phyloP scores from a whole-genome alignment of 2,113 vertebrate species.

The Gymnorhina tibicen region DNA sequence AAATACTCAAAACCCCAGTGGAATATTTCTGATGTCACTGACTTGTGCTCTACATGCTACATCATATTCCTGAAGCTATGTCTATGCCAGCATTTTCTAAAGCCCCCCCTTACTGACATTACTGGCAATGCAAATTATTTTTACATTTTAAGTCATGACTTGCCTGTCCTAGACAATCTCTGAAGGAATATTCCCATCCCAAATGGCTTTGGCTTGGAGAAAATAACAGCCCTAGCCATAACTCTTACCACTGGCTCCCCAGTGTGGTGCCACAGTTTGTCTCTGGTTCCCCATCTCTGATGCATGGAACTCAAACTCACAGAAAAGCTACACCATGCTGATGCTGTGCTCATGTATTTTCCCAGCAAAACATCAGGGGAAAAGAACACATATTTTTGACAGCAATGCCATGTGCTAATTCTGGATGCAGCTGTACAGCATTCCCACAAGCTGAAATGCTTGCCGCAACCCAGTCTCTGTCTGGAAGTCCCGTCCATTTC shows the following conservation, averaged over 20 bases:
- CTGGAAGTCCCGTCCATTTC: background rate
- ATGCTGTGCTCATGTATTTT: background rate
- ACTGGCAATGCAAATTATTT: background rate
- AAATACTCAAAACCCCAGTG: background rate
- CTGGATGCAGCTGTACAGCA: background rate
- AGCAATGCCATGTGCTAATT: background rate
- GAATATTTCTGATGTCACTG: background rate
- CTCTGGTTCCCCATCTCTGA: background rate
- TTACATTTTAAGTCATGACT: background rate
- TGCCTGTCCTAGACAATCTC: background rate
- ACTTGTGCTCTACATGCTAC: background rate
- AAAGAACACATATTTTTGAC: background rate
- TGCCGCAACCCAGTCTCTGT: fast-evolving
- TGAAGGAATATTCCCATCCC: background rate
- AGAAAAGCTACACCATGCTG: background rate
- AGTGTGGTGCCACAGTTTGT: background rate
- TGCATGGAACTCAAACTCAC: background rate
- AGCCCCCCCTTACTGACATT: background rate
- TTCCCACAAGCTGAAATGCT: background rate
- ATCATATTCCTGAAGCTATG: background rate
- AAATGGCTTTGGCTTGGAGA: background rate
- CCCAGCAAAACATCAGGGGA: background rate
- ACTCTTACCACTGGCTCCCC: background rate
- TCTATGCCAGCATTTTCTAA: background rate
- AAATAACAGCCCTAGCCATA: background rate